phyloP scores from a whole-genome alignment of 2,888 invertebrate species.

The Chrysina gloriosa region DNA sequence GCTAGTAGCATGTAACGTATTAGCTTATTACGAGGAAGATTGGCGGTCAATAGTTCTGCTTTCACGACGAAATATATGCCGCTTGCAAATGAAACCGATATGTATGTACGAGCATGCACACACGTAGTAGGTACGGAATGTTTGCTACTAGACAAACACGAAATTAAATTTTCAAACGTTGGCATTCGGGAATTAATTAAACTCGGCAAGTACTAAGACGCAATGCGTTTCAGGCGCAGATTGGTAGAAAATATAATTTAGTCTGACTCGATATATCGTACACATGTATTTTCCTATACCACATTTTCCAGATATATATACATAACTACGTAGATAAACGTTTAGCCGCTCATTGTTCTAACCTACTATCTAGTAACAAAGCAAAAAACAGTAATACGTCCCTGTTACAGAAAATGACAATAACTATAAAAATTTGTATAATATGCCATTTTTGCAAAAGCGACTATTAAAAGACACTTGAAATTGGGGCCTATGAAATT shows the following conservation, averaged over 20 bases:
- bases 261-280: not conserved
- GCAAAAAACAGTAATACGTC: too few relatives aligned
- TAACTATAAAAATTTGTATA: too few relatives aligned
- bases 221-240: not conserved
- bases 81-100: conserved; percentile 18
- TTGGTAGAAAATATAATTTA: not conserved
- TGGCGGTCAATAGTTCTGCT: conserved; percentile 20
- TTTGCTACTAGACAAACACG: not conserved
- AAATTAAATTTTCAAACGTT: conserved; percentile 22
- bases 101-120: not conserved
- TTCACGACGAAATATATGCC: conserved; percentile 3
- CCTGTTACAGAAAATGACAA: too few relatives aligned
- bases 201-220: conserved; percentile 9
- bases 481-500: too few relatives aligned
- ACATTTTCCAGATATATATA: too few relatives aligned
- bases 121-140: conserved; percentile 1
- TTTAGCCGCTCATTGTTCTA: too few relatives aligned
- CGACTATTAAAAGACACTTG: too few relatives aligned
- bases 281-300: too few relatives aligned
- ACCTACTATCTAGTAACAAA: too few relatives aligned
- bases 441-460: too few relatives aligned
- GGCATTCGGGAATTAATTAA: conserved; percentile 17
- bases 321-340: too few relatives aligned
- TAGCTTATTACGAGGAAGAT: conserved; percentile 31
- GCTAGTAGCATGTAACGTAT: conserved; percentile 27